Evolutionary conservation across 2,888 invertebrate species (phyloP).

Genomic region (Tricholauxania praeusta): DNA sequence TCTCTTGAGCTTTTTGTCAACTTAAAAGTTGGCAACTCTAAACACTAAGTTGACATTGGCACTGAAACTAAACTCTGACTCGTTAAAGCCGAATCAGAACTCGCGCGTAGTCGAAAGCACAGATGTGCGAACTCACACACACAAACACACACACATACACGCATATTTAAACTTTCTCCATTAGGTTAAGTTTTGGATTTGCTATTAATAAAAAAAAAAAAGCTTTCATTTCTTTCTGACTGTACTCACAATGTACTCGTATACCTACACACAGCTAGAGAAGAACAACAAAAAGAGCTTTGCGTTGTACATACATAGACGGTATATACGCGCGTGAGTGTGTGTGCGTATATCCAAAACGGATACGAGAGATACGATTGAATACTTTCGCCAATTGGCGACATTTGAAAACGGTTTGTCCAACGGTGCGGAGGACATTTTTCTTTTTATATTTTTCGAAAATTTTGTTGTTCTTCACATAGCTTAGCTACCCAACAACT

Average conservation of each 20-base stretch:
- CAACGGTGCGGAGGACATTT: slow-evolving; percentile 48
- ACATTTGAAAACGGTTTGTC: slow-evolving; percentile 51
- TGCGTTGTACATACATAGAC: neutral
- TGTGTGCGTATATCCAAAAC: neutral
- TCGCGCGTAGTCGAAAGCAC: neutral
- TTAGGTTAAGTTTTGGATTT: neutral
- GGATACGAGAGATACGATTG: slow-evolving; percentile 7
- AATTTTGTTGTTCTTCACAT: neutral
- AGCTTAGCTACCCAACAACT: neutral
- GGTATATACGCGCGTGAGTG: too few relatives aligned
- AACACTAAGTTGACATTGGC: slow-evolving; percentile 39
- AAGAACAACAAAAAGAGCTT: slow-evolving; percentile 9
- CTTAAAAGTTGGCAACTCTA: neutral
- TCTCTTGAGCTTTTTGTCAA: too few relatives aligned
- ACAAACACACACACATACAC: neutral
- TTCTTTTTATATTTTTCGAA: slow-evolving; percentile 26
- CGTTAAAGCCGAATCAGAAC: slow-evolving; percentile 23
- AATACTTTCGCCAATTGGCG: slow-evolving; percentile 36
- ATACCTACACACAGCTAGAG: slow-evolving; percentile 17
- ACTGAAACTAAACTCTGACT: slow-evolving; percentile 44
- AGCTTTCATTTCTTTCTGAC: slow-evolving; percentile 7
- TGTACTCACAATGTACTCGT: neutral
- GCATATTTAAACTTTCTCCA: slow-evolving; percentile 18
- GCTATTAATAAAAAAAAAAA: neutral
- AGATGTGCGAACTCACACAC: neutral